phyloP scores from a whole-genome alignment of 1,140 invertebrate genomes.

The Drosophila nigrodunni region DNA sequence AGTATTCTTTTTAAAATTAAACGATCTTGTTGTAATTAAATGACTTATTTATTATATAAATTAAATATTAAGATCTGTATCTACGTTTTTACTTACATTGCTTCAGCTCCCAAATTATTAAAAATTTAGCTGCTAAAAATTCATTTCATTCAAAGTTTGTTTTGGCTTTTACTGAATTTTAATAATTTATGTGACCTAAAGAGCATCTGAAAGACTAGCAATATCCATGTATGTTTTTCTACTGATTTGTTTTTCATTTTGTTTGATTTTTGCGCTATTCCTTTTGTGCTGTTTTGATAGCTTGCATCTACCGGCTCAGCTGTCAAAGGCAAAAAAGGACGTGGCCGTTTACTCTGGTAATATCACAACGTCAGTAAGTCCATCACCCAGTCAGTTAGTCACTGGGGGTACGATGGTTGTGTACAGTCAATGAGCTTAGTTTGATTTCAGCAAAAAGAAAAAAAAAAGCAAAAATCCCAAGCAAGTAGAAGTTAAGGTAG shows the following conservation, averaged over 20 bases:
- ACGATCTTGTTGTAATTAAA: too few relatives aligned
- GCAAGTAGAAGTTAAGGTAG: slow-evolving; percentile 18
- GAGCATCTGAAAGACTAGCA: not conserved
- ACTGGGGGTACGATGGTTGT: not conserved
- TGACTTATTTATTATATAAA: too few relatives aligned
- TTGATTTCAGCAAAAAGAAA: slow-evolving; percentile 37
- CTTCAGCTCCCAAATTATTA: too few relatives aligned
- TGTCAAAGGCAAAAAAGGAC: slow-evolving; percentile 67
- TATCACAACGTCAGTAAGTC: slow-evolving; percentile 52
- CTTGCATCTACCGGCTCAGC: slow-evolving; percentile 30
- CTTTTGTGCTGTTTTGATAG: not conserved
- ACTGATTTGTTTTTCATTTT: slow-evolving; percentile 17
- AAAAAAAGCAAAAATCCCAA: not conserved
- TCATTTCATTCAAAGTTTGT: too few relatives aligned
- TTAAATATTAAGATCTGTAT: too few relatives aligned
- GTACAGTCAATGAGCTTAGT: slow-evolving; percentile 69
- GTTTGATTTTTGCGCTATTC: slow-evolving; percentile 9
- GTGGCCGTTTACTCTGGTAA: slow-evolving; percentile 21
- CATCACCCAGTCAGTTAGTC: slow-evolving; percentile 39
- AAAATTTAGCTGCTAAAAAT: too few relatives aligned
- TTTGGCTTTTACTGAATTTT: too few relatives aligned
- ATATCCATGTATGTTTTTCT: not conserved
- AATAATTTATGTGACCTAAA: not conserved
- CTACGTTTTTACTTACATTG: too few relatives aligned
- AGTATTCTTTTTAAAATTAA: too few relatives aligned